phyloP scores from a whole-genome alignment of 2,113 vertebrate genomes.

The Rhinoptilus africanus region DNA sequence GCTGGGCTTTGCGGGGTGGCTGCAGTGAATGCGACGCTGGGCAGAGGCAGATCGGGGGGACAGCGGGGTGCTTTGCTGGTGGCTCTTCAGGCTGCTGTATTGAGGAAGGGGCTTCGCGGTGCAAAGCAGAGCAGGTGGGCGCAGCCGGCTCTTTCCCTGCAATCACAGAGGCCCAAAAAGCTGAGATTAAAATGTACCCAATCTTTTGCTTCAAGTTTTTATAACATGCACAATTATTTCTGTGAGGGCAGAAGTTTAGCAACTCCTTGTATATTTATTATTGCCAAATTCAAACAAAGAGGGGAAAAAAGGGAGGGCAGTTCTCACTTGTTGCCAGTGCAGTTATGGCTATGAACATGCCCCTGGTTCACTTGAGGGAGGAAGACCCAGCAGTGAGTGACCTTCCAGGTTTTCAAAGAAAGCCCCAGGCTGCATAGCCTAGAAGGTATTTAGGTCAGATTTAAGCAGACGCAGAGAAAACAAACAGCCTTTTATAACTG shows the following conservation, averaged over 20 bases:
- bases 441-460: slow-evolving; percentile 23
- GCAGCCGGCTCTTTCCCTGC: neutral
- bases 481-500: neutral
- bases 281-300: neutral
- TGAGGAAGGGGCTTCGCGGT: neutral
- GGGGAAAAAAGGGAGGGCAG: neutral
- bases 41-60: neutral
- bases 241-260: neutral
- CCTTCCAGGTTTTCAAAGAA: slow-evolving; percentile 13
- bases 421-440: neutral
- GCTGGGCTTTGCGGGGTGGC: neutral
- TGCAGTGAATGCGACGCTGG: neutral
- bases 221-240: neutral
- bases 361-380: neutral
- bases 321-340: neutral
- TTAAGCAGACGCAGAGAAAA: slow-evolving; percentile 3
- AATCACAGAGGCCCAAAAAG: neutral
- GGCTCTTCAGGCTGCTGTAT: neutral
- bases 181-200: neutral
- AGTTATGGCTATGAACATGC: neutral
- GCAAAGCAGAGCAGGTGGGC: neutral
- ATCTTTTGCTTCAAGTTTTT: neutral
- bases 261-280: neutral
- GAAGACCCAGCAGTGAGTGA: neutral
- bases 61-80: neutral